phyloP scores from a whole-genome alignment of 2,113 vertebrate species.

The Elephantulus edwardii region DNA sequence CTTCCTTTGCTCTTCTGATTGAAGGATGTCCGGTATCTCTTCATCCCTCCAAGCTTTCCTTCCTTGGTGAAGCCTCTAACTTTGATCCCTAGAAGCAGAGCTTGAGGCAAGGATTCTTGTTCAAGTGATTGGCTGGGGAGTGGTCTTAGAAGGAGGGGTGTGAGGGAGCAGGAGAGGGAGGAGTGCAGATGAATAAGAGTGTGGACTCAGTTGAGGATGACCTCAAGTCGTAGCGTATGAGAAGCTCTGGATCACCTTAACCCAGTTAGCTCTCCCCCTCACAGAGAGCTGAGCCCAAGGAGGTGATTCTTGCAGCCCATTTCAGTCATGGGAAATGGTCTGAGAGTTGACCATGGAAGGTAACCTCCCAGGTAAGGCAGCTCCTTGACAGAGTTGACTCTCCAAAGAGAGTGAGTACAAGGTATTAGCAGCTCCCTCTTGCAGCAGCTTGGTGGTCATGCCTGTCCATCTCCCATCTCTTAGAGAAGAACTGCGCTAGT shows the following conservation, averaged over 20 bases:
- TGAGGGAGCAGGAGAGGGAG: not conserved
- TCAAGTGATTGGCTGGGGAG: not conserved
- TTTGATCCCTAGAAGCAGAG: not conserved
- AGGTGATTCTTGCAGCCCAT: not conserved
- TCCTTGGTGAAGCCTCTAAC: not conserved
- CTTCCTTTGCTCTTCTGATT: not conserved
- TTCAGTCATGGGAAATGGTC: fast-evolving
- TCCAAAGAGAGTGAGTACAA: not conserved
- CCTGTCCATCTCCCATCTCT: not conserved
- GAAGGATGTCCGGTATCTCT: not conserved
- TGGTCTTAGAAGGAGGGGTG: not conserved
- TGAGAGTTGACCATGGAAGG: too few relatives aligned
- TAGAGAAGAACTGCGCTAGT: not conserved
- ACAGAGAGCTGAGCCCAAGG: not conserved
- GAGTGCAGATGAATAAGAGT: not conserved
- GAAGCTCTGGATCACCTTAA: not conserved
- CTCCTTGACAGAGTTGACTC: not conserved
- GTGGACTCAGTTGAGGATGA: not conserved
- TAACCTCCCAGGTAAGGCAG: not conserved
- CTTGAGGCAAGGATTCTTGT: not conserved
- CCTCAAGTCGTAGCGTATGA: fast-evolving
- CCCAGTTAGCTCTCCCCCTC: not conserved
- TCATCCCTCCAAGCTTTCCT: not conserved
- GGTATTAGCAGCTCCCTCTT: not conserved
- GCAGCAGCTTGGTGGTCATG: not conserved